A percentile compares a stretch with the other conserved stretches of the same genome.
phyloP scores from a whole-genome alignment of 2,888 invertebrate genomes.

The Frankliniella intonsa region DNA sequence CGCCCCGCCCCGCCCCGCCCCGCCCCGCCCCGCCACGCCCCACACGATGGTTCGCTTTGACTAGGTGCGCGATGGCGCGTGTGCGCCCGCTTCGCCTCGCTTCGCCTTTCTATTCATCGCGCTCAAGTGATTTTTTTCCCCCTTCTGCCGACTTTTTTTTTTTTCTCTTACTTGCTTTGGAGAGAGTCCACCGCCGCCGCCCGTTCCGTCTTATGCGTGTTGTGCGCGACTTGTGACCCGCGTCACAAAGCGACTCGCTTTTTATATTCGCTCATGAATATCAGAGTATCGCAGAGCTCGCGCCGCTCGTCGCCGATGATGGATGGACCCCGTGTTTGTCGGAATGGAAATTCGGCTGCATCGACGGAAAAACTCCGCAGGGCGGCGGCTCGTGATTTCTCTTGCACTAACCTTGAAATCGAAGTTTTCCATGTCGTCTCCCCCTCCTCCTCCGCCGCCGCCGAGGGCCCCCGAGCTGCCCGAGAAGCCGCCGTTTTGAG shows the following conservation, averaged over 20 bases:
- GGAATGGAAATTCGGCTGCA: no score
- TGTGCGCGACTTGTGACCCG: no score
- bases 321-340: no score
- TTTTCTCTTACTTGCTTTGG: not conserved
- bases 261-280: no score
- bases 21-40: not conserved
- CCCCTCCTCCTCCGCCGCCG: constrained; percentile 43
- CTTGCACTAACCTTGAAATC: constrained; percentile 66
- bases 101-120: not conserved
- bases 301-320: no score
- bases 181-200: not conserved
- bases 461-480: constrained; percentile 48
- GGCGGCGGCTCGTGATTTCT: no score
- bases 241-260: no score
- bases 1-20: not conserved
- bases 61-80: not conserved
- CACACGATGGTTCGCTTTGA: not conserved
- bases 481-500: constrained; percentile 50
- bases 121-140: not conserved
- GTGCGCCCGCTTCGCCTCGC: not conserved
- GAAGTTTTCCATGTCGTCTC: constrained; percentile 55
- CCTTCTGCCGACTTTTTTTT: not conserved
- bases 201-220: no score
- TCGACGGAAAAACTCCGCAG: no score
- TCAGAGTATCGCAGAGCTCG: no score